Percentiles rank a stretch among this genome's conserved stretches.
Evolutionary conservation across 1,140 invertebrate species (phyloP).

Genomic region (Brachionus paranguensis): DNA sequence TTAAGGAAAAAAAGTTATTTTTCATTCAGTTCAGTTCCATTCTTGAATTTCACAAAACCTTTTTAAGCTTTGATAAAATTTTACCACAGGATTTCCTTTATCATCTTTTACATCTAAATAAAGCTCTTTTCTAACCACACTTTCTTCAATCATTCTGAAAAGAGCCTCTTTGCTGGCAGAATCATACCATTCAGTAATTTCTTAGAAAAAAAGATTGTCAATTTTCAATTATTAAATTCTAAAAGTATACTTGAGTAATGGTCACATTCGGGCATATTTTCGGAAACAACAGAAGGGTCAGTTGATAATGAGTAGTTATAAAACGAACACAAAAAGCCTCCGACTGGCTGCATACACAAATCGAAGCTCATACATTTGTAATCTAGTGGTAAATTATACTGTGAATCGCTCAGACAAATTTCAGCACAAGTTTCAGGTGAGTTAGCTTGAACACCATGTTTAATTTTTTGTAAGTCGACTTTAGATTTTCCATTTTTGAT

Average conservation of each 20-base stretch:
- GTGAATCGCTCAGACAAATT: not conserved
- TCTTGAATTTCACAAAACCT: too few relatives aligned
- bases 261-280: not conserved
- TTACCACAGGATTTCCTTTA: not conserved
- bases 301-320: slow-evolving; percentile 24
- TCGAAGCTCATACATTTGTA: slow-evolving; percentile 38
- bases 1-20: too few relatives aligned
- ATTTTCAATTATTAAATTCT: too few relatives aligned
- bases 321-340: slow-evolving; percentile 16
- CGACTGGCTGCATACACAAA: not conserved
- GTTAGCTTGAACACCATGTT: not conserved
- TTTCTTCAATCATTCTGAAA: slow-evolving; percentile 29
- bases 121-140: not conserved
- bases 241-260: slow-evolving; percentile 13
- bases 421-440: not conserved
- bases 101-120: not conserved
- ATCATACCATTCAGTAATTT: slow-evolving; percentile 23
- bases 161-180: not conserved
- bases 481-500: not conserved
- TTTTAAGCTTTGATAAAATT: not conserved
- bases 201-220: not conserved
- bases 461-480: slow-evolving; percentile 3
- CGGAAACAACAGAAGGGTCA: not conserved
- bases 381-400: not conserved
- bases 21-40: too few relatives aligned